Evolutionary conservation across 2,797 vertebrate genomes (phyloP).

Genomic region (Pantherophis vulpinus): DNA sequence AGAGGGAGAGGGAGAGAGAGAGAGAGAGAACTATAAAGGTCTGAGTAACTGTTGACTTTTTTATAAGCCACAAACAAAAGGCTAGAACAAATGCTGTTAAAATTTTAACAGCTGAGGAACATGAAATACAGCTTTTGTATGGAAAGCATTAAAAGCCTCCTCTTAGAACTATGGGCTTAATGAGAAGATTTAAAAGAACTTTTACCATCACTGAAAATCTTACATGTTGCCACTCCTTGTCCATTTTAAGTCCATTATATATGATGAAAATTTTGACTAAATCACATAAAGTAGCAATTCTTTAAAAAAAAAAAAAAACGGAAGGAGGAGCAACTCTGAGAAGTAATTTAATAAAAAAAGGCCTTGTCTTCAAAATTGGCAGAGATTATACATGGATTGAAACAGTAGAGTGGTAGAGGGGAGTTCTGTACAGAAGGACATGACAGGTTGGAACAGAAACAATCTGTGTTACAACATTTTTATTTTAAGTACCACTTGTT

Average conservation of each 20-base stretch:
- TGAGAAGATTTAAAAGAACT: conserved; percentile 32
- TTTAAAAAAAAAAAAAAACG: background rate
- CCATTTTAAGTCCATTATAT: background rate
- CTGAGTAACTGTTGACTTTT: conserved; percentile 47
- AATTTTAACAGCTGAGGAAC: background rate
- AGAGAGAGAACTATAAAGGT: background rate
- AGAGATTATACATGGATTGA: background rate
- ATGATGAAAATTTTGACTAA: background rate
- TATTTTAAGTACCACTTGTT: background rate
- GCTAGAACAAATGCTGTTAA: conserved; percentile 22
- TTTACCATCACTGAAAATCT: conserved; percentile 36
- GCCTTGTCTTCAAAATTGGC: background rate
- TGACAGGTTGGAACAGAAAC: background rate
- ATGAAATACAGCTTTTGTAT: conserved; percentile 34
- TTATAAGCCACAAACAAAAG: conserved; percentile 16
- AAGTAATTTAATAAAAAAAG: too few species aligned
- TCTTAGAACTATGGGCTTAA: conserved; percentile 21
- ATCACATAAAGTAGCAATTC: background rate
- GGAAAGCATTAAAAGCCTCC: conserved; percentile 46
- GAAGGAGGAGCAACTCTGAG: too few species aligned
- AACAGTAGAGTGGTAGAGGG: background rate
- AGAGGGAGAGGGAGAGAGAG: too few species aligned
- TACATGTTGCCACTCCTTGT: background rate
- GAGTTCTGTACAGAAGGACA: background rate
- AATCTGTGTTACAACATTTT: background rate